A percentile compares a stretch with the other conserved stretches of the same genome.
Evolutionary conservation across 2,888 invertebrate genomes (phyloP).

Genomic region (Hedychridium roseum): DNA sequence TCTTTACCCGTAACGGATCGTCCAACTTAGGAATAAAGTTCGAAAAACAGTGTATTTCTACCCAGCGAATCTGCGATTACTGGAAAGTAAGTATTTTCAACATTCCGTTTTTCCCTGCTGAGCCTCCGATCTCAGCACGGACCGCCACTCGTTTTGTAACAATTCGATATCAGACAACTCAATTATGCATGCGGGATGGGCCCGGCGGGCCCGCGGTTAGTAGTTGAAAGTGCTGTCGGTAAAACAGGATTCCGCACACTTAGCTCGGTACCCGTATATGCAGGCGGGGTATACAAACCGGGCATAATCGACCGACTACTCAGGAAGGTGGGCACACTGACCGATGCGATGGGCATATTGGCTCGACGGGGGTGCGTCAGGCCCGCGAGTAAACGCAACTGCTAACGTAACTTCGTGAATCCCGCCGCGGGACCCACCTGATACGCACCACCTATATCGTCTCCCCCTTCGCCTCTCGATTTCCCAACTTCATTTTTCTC

Average conservation of each 20-base stretch:
- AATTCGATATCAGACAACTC: too few species aligned
- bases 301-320: conserved; percentile 53
- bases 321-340: conserved; percentile 55
- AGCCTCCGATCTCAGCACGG: too few species aligned
- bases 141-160: too few species aligned
- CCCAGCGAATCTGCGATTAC: too few species aligned
- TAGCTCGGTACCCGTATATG: conserved; percentile 15
- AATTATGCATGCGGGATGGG: too few species aligned
- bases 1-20: too few species aligned
- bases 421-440: conserved; percentile 21
- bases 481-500: conserved; percentile 3
- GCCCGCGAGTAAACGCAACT: conserved; percentile 45
- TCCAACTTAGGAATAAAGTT: too few species aligned
- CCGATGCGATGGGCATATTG: conserved; percentile 60
- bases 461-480: background rate
- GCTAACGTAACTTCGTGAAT: conserved; percentile 34
- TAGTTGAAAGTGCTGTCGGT: too few species aligned
- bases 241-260: conserved; percentile 7
- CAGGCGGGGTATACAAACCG: conserved; percentile 3
- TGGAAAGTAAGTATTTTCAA: too few species aligned
- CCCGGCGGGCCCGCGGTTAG: too few species aligned
- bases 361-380: conserved; percentile 57
- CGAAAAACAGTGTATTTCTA: too few species aligned
- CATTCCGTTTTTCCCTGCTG: too few species aligned
- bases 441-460: conserved; percentile 11